A percentile compares a stretch with the other conserved stretches of the same genome.
Conservation (phyloP, 2,113 vertebrate genomes). For the Planiliza haematocheilus region DNA sequence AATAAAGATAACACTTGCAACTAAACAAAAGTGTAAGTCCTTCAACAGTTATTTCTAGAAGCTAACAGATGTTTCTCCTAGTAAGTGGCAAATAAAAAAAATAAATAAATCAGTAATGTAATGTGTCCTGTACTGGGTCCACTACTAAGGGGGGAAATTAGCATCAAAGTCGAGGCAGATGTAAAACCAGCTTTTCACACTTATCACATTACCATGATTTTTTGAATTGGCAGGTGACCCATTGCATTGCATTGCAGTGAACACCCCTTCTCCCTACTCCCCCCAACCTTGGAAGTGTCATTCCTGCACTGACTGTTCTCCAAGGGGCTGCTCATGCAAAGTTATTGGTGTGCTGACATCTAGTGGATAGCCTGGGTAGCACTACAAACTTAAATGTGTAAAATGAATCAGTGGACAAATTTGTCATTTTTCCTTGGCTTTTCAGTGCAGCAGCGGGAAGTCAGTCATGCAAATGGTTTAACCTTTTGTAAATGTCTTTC, state of each 20-base stretch:
- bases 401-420: background rate
- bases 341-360: slow-evolving; percentile 65
- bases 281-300: slow-evolving; percentile 34
- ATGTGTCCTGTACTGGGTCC: background rate
- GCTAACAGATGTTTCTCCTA: background rate
- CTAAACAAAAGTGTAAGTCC: no score
- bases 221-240: slow-evolving; percentile 13
- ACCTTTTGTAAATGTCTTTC: background rate
- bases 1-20: background rate
- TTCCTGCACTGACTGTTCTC: slow-evolving; percentile 2
- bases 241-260: background rate
- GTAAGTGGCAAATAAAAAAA: background rate
- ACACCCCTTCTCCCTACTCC: background rate
- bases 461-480: background rate
- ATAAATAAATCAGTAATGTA: no score
- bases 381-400: background rate
- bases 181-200: background rate
- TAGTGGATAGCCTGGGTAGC: slow-evolving; percentile 59
- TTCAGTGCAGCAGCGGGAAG: background rate
- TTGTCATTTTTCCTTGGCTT: background rate
- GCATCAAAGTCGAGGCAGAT: background rate
- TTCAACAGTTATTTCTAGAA: background rate
- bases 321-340: background rate
- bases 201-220: background rate
- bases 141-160: no score